Conservation (phyloP, 37 sponge, comb jelly and placozoan genomes). For the Oscarella lobularis region DNA sequence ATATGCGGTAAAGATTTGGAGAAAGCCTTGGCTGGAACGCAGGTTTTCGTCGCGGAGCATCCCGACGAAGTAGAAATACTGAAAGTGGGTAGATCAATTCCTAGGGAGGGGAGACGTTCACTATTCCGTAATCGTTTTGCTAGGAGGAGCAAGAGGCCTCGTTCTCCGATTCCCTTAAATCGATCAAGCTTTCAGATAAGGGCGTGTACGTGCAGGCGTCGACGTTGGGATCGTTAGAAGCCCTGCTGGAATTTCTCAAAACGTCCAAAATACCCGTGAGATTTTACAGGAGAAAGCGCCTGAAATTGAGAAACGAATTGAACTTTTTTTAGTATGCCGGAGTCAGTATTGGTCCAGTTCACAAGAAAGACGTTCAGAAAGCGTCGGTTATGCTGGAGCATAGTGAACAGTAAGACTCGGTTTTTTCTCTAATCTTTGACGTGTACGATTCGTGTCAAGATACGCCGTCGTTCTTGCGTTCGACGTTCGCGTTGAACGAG, state of each 20-base stretch:
- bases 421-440: not conserved
- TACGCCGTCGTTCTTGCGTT: conserved; percentile 97
- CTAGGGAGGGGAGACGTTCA: not conserved
- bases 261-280: conserved; percentile 91
- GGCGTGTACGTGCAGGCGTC: conserved; percentile 99
- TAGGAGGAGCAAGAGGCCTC: conserved; percentile 50
- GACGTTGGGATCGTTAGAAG: conserved; percentile 94
- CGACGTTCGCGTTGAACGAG: conserved; percentile 91
- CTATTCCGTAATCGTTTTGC: not conserved
- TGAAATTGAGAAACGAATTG: not conserved
- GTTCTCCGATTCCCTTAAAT: conserved; percentile 45
- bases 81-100: conserved; percentile 24
- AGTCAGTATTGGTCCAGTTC: conserved; percentile 91
- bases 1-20: conserved; percentile 80
- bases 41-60: conserved; percentile 73
- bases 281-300: too few relatives aligned
- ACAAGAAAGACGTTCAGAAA: conserved; percentile 97
- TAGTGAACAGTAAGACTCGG: conserved; percentile 85
- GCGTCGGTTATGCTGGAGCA: conserved; percentile 92
- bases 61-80: conserved; percentile 79
- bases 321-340: conserved; percentile 54
- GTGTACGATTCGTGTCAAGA: conserved; percentile 12
- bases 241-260: conserved; percentile 86
- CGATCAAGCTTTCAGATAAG: conserved; percentile 67
- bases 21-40: conserved; percentile 78